These are phyloP conservation scores for Machimus atricapillus DNA, from an alignment of 2,888 invertebrate species.

Conservation along the genomic window DNA sequence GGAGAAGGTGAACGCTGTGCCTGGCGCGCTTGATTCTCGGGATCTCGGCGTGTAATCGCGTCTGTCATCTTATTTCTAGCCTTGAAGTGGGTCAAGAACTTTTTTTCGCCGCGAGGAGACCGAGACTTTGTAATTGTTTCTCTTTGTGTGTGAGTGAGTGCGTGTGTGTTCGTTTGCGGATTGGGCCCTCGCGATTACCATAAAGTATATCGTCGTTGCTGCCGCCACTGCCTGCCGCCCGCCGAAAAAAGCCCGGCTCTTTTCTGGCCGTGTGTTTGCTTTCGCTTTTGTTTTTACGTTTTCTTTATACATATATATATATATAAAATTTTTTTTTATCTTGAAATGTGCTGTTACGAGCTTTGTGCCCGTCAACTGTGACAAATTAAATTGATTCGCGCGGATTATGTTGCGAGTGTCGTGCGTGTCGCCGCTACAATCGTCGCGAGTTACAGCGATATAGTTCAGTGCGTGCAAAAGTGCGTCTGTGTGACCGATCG, in stretches of 20 bases:
- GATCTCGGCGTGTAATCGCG: conserved; percentile 8
- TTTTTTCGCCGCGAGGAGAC: conserved; percentile 9
- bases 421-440: neutral
- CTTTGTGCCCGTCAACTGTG: neutral
- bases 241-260: neutral
- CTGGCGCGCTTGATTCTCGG: neutral
- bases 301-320: neutral
- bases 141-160: neutral
- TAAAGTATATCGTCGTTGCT: neutral
- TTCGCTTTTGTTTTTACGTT: conserved; percentile 7
- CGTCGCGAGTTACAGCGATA: neutral
- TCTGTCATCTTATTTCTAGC: conserved; percentile 28
- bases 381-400: conserved; percentile 12
- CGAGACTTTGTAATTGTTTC: neutral
- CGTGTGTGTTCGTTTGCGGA: neutral
- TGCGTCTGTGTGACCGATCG: neutral
- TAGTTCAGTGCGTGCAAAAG: neutral
- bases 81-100: conserved; percentile 39
- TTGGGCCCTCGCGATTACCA: conserved; percentile 16
- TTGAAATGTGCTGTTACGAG: conserved; percentile 1
- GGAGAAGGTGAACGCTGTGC: conserved; percentile 18
- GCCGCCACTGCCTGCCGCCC: neutral
- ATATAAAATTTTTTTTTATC: neutral
- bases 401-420: neutral
- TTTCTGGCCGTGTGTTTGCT: conserved; percentile 1